Conservation (phyloP, 2,113 vertebrate species). For the Aleadryas rufinucha region DNA sequence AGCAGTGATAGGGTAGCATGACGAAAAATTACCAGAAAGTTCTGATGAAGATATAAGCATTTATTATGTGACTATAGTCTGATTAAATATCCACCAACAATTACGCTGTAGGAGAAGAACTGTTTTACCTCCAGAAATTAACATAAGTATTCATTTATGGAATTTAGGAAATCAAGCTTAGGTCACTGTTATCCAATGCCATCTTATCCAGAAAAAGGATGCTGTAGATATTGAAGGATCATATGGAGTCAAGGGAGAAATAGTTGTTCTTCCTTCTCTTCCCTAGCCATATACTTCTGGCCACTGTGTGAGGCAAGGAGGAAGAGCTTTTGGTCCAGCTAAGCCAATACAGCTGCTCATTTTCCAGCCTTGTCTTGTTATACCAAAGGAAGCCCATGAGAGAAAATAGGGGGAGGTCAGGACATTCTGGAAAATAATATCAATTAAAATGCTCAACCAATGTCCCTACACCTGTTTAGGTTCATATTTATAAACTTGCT, state of each 20-base stretch:
- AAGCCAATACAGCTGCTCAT: neutral
- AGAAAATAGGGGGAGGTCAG: neutral
- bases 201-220: neutral
- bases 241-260: neutral
- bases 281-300: neutral
- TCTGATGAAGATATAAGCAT: neutral
- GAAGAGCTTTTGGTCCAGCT: neutral
- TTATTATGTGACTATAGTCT: neutral
- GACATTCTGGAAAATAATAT: neutral
- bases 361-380: neutral
- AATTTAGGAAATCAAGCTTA: neutral
- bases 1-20: neutral
- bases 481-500: neutral
- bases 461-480: neutral
- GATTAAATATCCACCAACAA: neutral
- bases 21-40: neutral
- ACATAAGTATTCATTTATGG: neutral
- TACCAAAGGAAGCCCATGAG: neutral
- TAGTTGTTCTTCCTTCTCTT: neutral
- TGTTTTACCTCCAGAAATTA: neutral
- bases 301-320: neutral
- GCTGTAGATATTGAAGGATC: neutral
- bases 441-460: neutral
- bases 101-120: neutral
- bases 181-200: neutral